Conservation (phyloP, 2,113 vertebrate genomes). For the Corynorhinus townsendii region DNA sequence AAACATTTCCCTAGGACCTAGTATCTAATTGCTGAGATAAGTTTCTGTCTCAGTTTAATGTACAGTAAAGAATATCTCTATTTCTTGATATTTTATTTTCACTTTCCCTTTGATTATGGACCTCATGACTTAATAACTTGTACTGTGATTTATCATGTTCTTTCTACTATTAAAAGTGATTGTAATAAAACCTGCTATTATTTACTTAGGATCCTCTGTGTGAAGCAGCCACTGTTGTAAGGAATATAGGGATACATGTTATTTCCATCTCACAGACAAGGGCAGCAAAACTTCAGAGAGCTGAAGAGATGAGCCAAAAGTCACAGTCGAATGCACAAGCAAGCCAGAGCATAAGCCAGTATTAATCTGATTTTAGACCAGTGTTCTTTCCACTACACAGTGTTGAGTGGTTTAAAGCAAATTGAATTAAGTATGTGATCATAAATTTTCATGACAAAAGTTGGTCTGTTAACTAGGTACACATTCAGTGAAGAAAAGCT, state of each 20-base stretch:
- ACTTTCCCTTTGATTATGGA: neutral
- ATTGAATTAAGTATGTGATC: neutral
- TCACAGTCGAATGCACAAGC: neutral
- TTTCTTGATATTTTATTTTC: neutral
- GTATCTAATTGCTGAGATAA: neutral
- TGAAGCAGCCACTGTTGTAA: neutral
- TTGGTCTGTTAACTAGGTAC: neutral
- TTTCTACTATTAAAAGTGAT: neutral
- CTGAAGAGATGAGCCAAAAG: neutral
- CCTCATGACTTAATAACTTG: neutral
- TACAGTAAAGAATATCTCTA: neutral
- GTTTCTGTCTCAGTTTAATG: neutral
- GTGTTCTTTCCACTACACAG: neutral
- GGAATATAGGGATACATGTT: neutral
- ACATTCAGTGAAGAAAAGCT: neutral
- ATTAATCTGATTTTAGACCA: neutral
- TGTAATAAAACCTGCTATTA: neutral
- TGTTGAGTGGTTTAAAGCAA: constrained; percentile 16
- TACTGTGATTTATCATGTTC: neutral
- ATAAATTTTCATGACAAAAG: constrained; percentile 16
- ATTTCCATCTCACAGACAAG: neutral
- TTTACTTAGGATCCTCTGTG: neutral
- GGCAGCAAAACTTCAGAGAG: neutral
- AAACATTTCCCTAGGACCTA: neutral
- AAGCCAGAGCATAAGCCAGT: neutral